Conservation (phyloP, 2,797 vertebrate species). For the Chaunax sp. region DNA sequence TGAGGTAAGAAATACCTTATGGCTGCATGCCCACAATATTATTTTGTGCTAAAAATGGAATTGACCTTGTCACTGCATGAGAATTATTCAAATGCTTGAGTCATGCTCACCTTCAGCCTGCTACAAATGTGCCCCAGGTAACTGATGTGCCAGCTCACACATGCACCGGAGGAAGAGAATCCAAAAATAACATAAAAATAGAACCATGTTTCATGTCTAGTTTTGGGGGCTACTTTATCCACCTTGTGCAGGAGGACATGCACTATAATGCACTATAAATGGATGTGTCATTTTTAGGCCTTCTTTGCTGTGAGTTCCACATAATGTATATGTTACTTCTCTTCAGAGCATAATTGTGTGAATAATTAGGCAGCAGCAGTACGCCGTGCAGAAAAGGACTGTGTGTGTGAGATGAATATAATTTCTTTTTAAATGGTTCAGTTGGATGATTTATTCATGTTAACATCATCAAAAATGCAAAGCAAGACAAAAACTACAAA, state of each 20-base stretch:
- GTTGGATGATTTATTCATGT: conserved; percentile 59
- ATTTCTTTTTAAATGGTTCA: conserved; percentile 34
- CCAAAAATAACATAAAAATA: conserved; percentile 62
- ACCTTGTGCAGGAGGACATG: conserved; percentile 17
- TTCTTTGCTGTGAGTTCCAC: neutral
- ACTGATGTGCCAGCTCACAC: conserved; percentile 31
- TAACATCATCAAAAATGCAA: conserved; percentile 55
- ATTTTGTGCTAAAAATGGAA: conserved; percentile 14
- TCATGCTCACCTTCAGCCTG: conserved; percentile 50
- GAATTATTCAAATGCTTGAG: conserved; percentile 49
- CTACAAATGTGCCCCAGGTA: conserved; percentile 44
- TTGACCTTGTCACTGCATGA: conserved; percentile 45
- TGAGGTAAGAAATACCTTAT: neutral
- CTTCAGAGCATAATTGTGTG: conserved; percentile 24
- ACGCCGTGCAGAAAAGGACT: conserved; percentile 6
- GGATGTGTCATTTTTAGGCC: neutral
- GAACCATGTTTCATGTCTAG: conserved; percentile 35
- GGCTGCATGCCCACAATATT: neutral
- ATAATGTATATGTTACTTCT: conserved; percentile 5
- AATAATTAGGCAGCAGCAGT: conserved; percentile 34
- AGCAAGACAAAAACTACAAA: conserved; percentile 34
- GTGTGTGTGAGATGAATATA: conserved; percentile 5
- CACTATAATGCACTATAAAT: conserved; percentile 5
- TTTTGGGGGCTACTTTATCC: conserved; percentile 22
- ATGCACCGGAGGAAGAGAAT: conserved; percentile 41